phyloP scores from a whole-genome alignment of 2,113 vertebrate genomes.

The Phasianus colchicus region DNA sequence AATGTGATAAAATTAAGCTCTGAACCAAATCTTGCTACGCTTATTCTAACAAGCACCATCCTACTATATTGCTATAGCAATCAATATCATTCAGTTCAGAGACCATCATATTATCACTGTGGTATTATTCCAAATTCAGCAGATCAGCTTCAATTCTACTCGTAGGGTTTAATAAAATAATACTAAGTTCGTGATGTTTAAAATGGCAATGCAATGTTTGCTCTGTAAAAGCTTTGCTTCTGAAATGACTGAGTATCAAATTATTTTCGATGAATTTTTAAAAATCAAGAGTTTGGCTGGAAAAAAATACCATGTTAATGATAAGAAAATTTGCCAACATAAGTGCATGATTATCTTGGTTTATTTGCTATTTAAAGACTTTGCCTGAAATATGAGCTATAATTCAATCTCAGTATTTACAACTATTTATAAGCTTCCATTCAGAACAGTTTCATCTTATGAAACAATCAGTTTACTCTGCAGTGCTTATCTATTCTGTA shows the following conservation, averaged over 20 bases:
- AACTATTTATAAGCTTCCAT: background rate
- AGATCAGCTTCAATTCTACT: background rate
- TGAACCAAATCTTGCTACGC: background rate
- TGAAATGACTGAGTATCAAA: background rate
- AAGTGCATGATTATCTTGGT: background rate
- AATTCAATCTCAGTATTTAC: background rate
- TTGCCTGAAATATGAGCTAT: background rate
- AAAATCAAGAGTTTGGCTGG: background rate
- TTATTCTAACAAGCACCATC: background rate
- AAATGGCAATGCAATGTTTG: background rate
- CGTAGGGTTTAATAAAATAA: background rate
- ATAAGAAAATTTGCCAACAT: background rate
- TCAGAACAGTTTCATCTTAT: background rate
- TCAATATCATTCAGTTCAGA: background rate
- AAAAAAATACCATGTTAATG: background rate
- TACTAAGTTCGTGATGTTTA: background rate
- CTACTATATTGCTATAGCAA: background rate
- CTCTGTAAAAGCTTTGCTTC: background rate
- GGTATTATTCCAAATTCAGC: background rate
- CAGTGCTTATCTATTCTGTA: background rate
- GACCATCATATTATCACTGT: background rate
- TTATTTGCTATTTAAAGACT: background rate
- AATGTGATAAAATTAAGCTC: background rate
- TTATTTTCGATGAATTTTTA: constrained; percentile 4
- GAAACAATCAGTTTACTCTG: background rate